phyloP scores from a whole-genome alignment of 2,113 vertebrate genomes.

The Dipodomys spectabilis region DNA sequence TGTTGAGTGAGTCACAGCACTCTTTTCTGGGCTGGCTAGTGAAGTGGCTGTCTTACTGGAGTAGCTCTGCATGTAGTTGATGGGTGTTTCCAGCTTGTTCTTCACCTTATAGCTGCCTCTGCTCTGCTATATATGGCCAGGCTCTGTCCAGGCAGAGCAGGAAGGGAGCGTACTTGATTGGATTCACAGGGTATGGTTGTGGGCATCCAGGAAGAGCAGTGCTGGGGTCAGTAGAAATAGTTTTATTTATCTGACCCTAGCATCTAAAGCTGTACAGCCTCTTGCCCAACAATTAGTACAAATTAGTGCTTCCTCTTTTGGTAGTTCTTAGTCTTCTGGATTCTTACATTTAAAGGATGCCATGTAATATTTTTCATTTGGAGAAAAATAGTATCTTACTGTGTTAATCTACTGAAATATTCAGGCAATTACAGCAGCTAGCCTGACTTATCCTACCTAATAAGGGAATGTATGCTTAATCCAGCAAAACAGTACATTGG shows the following conservation, averaged over 20 bases:
- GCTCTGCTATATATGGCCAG: neutral
- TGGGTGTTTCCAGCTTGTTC: neutral
- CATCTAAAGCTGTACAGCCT: neutral
- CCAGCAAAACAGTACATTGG: neutral
- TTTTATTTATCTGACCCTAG: neutral
- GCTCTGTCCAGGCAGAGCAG: neutral
- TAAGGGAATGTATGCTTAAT: neutral
- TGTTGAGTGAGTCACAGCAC: neutral
- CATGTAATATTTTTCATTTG: neutral
- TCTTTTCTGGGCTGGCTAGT: neutral
- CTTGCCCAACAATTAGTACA: neutral
- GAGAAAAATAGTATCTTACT: conserved; percentile 9
- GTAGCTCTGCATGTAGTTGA: neutral
- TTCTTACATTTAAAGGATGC: conserved; percentile 33
- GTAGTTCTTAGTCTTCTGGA: neutral
- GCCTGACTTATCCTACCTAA: neutral
- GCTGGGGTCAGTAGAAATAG: neutral
- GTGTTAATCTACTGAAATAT: neutral
- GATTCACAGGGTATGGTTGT: neutral
- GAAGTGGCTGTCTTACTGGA: neutral
- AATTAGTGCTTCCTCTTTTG: conserved; percentile 5
- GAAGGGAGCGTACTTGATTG: neutral
- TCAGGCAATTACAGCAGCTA: neutral
- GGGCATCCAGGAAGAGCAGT: neutral
- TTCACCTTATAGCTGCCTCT: neutral